These are phyloP conservation scores for Galbula dea DNA, from an alignment of 2,113 vertebrate species.

Conservation along the genomic window DNA sequence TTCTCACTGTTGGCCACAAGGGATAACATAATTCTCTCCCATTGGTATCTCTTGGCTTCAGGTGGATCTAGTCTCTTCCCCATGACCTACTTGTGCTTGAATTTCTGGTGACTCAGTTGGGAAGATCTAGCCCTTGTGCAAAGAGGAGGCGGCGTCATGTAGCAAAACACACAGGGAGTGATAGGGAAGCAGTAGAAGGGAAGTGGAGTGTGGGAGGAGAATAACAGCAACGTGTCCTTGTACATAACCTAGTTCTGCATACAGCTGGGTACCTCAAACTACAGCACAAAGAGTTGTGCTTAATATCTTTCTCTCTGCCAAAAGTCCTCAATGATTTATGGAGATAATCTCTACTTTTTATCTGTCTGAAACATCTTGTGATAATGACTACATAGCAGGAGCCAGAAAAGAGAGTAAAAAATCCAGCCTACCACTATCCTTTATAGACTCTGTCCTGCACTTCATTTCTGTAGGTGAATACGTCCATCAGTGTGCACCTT, in stretches of 20 bases:
- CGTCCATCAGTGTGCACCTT: background rate
- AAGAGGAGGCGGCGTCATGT: background rate
- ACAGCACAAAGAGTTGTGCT: background rate
- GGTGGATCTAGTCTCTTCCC: background rate
- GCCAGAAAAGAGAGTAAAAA: background rate
- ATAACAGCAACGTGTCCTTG: rapidly evolving
- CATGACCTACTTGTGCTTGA: background rate
- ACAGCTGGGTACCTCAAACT: background rate
- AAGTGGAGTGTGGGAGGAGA: background rate
- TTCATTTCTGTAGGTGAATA: background rate
- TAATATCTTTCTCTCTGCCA: background rate
- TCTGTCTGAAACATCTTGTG: background rate
- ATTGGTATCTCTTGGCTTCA: background rate
- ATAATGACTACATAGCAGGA: background rate
- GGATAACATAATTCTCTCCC: background rate
- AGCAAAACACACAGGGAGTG: background rate
- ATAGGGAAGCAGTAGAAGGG: background rate
- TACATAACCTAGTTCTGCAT: background rate
- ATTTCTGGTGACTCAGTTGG: background rate
- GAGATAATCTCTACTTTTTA: background rate
- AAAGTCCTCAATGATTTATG: background rate
- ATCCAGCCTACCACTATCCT: background rate
- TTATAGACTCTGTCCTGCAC: background rate
- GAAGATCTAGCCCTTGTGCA: background rate
- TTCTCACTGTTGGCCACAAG: background rate